Evolutionary conservation across 1,140 invertebrate genomes (phyloP), one percentile per base, ranked within the genome.

Genomic region (Lepidurus packardi): DNA sequence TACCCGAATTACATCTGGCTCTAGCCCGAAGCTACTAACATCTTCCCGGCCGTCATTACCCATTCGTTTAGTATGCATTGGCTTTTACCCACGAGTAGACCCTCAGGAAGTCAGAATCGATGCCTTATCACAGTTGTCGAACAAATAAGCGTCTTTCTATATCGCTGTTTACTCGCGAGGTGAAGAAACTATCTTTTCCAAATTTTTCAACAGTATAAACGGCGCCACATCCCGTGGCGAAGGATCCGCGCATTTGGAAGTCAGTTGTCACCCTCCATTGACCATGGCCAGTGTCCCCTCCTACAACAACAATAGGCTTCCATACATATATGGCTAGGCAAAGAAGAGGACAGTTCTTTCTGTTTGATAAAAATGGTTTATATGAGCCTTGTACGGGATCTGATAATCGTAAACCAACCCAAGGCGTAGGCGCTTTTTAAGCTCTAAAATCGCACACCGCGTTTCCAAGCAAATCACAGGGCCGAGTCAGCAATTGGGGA

Each of bases 221-320:
- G 53, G 53, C 53, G 53, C 53, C 53, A 65, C 53, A n/a, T 65
- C 53, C 53, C 53, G 21, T 21, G 53, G 53, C 53, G 53, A 65
- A 9, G n/a, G 21, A 13, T 5, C 53, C 16, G 21, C 53, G 13
- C 53, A 65, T 65, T 65, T 65, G 53, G 53, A 65, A 65, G 53
- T 65, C 53, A 65, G 53, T 65, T 65, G 53, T 65, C 53, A 34
- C 53, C 16, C 53, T 21, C 53, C 16, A 65, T 65, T 9, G 53
- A 34, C 34, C 21, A 21, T 65, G 13, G 13, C 16, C 53, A 16
- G 16, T 16, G 13, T 65, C 53, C 21, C n/a, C 16, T 21, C 13
- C 53, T 9, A 11, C 7, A n/a, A 21, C 53, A 65, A 65, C 53
- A 16, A 13, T 34, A 34, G 13, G 21, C 21, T 4, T 47, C 10